Percentiles rank a stretch among this genome's conserved stretches.
These are phyloP conservation scores for Siderastrea siderea DNA, from an alignment of 92 coral and sea anemone species.

Conservation along the genomic window DNA sequence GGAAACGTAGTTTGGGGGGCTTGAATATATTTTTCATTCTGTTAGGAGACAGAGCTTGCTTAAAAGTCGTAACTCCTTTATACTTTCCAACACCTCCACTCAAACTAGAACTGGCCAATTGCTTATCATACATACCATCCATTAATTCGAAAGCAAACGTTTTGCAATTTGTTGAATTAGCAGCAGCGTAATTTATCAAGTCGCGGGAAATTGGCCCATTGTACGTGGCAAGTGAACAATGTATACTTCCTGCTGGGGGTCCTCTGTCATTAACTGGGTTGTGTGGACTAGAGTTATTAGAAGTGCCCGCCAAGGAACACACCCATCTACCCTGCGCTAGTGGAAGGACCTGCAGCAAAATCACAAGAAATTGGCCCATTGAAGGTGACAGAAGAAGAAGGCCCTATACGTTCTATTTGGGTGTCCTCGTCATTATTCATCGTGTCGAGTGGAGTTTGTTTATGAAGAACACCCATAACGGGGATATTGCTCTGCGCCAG, in stretches of 20 bases:
- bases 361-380: conserved; percentile 7
- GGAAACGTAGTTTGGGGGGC: conserved; percentile 10
- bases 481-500: conserved; percentile 9
- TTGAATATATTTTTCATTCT: conserved; percentile 27
- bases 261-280: conserved; percentile 17
- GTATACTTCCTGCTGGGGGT: neutral
- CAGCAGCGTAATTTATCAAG: conserved; percentile 6
- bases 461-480: conserved; percentile 3
- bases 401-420: conserved; percentile 6
- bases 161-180: conserved; percentile 17
- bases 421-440: conserved; percentile 17
- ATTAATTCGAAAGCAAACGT: conserved; percentile 22
- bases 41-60: conserved; percentile 24
- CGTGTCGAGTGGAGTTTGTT: conserved; percentile 4
- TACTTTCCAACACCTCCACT: conserved; percentile 34
- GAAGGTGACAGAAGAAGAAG: conserved; percentile 9
- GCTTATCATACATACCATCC: conserved; percentile 23
- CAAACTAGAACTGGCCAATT: conserved; percentile 33
- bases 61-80: conserved; percentile 1
- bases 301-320: conserved; percentile 19
- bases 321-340: conserved; percentile 11
- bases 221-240: conserved; percentile 7
- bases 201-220: conserved; percentile 32
- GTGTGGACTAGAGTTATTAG: conserved; percentile 14
- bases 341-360: conserved; percentile 7